Evolutionary conservation across 2,113 vertebrate species (phyloP).

Genomic region (Coptodon bakossiorum): DNA sequence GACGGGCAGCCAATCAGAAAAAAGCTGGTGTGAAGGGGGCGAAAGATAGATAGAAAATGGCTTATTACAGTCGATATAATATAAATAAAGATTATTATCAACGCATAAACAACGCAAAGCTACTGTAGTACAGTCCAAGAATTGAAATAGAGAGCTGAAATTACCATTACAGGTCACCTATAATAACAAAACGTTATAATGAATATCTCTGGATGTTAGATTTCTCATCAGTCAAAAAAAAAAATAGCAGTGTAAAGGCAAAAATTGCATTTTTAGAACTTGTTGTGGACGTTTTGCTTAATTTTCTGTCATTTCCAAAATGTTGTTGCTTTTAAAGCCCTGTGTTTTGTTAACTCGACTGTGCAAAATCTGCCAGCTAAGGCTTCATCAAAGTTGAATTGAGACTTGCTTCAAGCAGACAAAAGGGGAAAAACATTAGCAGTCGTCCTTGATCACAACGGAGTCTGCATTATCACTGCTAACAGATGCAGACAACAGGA

Average conservation of each 20-base stretch:
- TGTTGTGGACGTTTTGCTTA: neutral
- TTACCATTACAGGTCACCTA: neutral
- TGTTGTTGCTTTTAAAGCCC: neutral
- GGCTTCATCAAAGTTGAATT: constrained; percentile 3
- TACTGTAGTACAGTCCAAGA: neutral
- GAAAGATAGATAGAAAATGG: neutral
- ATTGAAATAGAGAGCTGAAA: neutral
- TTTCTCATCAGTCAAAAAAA: neutral
- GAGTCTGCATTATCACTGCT: neutral
- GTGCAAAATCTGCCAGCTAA: neutral
- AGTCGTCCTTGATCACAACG: constrained; percentile 20
- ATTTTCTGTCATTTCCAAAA: neutral
- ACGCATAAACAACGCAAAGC: neutral
- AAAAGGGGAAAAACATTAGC: neutral
- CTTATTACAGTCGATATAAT: neutral
- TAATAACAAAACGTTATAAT: neutral
- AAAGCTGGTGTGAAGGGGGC: neutral
- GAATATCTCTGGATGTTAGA: neutral
- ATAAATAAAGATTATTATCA: neutral
- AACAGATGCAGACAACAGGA: neutral
- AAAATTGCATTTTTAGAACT: neutral
- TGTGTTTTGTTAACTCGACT: neutral
- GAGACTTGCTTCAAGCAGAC: neutral
- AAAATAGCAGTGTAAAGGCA: neutral
- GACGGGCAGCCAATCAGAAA: neutral